Conservation (phyloP, 2,797 vertebrate genomes). For the Clarias laeviceps region DNA sequence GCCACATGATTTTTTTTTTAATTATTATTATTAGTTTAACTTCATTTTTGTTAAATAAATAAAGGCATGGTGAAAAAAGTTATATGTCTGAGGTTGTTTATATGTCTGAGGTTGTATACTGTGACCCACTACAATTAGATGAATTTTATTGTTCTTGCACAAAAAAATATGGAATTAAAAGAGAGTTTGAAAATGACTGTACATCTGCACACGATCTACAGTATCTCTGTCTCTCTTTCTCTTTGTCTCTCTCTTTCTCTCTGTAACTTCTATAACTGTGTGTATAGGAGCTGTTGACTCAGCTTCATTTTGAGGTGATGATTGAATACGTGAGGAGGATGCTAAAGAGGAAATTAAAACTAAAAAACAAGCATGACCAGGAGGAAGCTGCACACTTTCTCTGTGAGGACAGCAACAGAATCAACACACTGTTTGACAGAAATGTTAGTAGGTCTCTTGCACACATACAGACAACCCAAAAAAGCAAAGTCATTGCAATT, state of each 20-base stretch:
- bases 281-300: constrained; percentile 73
- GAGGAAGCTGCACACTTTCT: constrained; percentile 72
- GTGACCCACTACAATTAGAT: too few species aligned
- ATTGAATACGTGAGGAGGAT: constrained; percentile 78
- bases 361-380: constrained; percentile 73
- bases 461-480: constrained; percentile 7
- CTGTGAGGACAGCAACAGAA: constrained; percentile 62
- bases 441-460: constrained; percentile 65
- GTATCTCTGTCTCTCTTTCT: neutral
- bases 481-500: neutral
- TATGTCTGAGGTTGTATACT: too few species aligned
- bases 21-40: too few species aligned
- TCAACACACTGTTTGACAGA: constrained; percentile 74
- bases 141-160: too few species aligned
- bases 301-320: constrained; percentile 77
- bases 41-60: too few species aligned
- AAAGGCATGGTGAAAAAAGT: too few species aligned
- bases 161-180: too few species aligned
- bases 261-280: neutral
- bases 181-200: too few species aligned
- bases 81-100: too few species aligned
- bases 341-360: constrained; percentile 76
- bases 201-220: neutral
- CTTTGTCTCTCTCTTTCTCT: neutral
- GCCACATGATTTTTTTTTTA: too few species aligned